Evolutionary conservation across 2,888 invertebrate genomes (phyloP), one percentile per base, ranked within the genome.

Genomic region (Odontothrips loti): DNA sequence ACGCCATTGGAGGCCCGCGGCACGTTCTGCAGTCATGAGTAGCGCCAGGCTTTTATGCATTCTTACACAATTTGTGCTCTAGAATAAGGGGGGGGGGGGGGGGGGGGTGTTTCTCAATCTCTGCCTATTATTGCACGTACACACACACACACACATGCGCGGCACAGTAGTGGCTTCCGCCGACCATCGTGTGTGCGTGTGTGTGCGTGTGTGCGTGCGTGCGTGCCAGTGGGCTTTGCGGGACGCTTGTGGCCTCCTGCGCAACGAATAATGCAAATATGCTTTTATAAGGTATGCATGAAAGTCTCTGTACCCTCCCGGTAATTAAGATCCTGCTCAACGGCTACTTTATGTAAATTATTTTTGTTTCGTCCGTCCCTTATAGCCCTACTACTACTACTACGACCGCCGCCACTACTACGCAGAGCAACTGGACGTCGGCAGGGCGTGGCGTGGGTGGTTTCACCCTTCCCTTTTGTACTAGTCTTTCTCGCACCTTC

Each of bases 311-410:
- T 75, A 27, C 68, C 68, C 27, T 12, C 23, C 68, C 68, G 27
- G 68, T 75, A 75, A 75, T 75, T 75, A 75, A 75, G 68, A 75
- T 75, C n/a, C 68, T 75, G 68, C 68, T 75, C 68, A 75, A 75
- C 68, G 68, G 68, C 68, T 75, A 75, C 68, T 75, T 75, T 75
- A 75, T 75, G 68, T 75, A 75, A 75, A 75, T 75, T 75, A 75
- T 75, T 75, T 75, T 75, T 75, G 68, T 75, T 75, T 75, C 68
- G 68, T 75, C 68, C 68, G 68, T 75, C 68, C 68, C 68, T 75
- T 75, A 75, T 75, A 75, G 34, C 34, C 68, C 23, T 75, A 12
- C 20, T 58, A 20, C 58, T 58, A 6, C 17, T 17, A 17, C 15
- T 15, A 10, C 51, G 6, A 20, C 51, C 23, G 68, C 58, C n/a